Percentiles rank a stretch among this genome's conserved stretches.
Conservation (phyloP, 2,113 vertebrate genomes). For the Nanorana parkeri region DNA sequence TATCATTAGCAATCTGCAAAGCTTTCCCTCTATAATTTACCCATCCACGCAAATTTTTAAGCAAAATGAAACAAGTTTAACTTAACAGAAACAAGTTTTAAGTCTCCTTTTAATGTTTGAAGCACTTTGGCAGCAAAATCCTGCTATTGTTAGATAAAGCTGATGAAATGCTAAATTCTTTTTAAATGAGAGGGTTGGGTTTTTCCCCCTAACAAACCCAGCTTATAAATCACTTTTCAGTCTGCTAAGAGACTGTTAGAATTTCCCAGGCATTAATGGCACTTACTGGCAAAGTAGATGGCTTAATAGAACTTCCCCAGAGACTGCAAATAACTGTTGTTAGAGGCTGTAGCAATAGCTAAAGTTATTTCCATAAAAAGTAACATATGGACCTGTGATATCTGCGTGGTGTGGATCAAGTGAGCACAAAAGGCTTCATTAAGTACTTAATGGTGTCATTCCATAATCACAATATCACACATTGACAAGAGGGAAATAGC, state of each 20-base stretch:
- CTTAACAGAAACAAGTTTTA: slow-evolving; percentile 10
- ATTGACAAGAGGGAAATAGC: slow-evolving; percentile 26
- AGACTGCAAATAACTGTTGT: slow-evolving; percentile 31
- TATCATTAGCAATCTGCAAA: slow-evolving; percentile 29
- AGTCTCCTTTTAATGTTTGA: slow-evolving; percentile 18
- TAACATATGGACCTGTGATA: slow-evolving; percentile 2
- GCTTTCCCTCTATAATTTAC: slow-evolving; percentile 11
- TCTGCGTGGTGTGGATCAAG: not conserved
- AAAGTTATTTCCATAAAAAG: slow-evolving; percentile 45
- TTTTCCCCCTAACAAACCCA: slow-evolving; percentile 36
- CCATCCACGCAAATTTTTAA: slow-evolving; percentile 8
- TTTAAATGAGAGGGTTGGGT: slow-evolving; percentile 39
- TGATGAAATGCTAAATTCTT: slow-evolving; percentile 46
- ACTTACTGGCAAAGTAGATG: slow-evolving; percentile 43
- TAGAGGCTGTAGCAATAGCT: slow-evolving; percentile 35
- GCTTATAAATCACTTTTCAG: slow-evolving; percentile 50
- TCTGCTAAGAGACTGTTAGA: slow-evolving; percentile 28
- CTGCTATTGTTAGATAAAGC: slow-evolving; percentile 51
- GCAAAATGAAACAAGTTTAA: slow-evolving; percentile 38
- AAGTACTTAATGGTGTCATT: slow-evolving; percentile 21
- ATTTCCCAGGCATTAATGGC: slow-evolving; percentile 47
- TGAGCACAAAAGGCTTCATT: slow-evolving; percentile 11
- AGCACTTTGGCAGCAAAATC: slow-evolving; percentile 6
- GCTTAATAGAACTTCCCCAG: slow-evolving; percentile 51
- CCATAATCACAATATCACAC: slow-evolving; percentile 23